Percentiles rank a stretch among this genome's conserved stretches.
phyloP scores from a whole-genome alignment of 2,113 vertebrate species.

The Illadopsis cleaveri region DNA sequence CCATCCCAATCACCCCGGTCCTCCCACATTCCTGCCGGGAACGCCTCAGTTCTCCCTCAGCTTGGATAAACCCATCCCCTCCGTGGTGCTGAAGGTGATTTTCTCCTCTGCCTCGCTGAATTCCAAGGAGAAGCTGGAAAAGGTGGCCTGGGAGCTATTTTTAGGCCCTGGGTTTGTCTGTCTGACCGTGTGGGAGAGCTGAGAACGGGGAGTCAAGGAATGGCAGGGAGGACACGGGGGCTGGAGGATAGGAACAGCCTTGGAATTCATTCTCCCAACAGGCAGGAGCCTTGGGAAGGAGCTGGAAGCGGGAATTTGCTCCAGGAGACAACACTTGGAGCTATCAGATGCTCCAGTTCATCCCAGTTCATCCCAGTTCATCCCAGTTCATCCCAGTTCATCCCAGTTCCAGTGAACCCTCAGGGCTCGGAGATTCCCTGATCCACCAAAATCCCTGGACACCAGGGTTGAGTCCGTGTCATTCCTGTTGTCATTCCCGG shows the following conservation, averaged over 20 bases:
- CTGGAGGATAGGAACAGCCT: not conserved
- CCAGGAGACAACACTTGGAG: not conserved
- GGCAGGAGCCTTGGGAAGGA: not conserved
- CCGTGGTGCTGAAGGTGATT: not conserved
- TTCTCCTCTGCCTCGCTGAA: slow-evolving; percentile 47
- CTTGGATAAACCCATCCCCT: not conserved
- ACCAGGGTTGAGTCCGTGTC: too few species aligned
- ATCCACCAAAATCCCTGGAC: too few species aligned
- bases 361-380: not conserved
- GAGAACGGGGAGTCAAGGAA: not conserved
- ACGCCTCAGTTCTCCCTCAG: not conserved
- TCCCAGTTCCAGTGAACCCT: too few species aligned
- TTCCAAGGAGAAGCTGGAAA: slow-evolving; percentile 9
- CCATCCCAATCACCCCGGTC: not conserved
- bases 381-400: too few species aligned
- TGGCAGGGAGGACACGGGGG: not conserved
- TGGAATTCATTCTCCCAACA: not conserved
- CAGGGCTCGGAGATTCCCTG: too few species aligned
- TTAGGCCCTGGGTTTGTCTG: not conserved
- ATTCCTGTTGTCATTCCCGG: too few species aligned
- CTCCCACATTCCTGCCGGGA: not conserved
- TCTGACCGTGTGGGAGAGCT: not conserved
- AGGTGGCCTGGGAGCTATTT: slow-evolving; percentile 33
- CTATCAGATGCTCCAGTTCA: not conserved
- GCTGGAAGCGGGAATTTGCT: not conserved